phyloP scores from a whole-genome alignment of 2,113 vertebrate genomes.

The Xyrauchen texanus region DNA sequence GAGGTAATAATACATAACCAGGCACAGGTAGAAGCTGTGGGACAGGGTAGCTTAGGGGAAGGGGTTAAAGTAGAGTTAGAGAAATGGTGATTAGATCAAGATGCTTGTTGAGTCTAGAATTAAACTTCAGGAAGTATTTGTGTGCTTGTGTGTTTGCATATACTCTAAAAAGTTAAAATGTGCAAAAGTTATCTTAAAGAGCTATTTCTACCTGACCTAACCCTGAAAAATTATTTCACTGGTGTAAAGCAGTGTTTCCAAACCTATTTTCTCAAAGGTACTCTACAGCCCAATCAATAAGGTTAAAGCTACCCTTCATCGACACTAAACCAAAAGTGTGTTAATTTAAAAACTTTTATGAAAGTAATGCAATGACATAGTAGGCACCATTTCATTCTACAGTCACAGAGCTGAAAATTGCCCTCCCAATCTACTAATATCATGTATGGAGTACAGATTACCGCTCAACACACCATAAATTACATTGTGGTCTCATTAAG shows the following conservation, averaged over 20 bases:
- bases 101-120: neutral
- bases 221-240: no score
- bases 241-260: neutral
- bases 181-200: no score
- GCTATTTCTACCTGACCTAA: no score
- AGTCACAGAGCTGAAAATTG: neutral
- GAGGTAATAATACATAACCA: neutral
- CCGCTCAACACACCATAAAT: slow-evolving; percentile 42
- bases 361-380: no score
- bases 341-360: neutral
- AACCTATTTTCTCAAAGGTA: neutral
- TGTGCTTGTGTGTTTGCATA: neutral
- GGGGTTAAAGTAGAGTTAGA: neutral
- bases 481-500: slow-evolving; percentile 59
- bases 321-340: neutral
- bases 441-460: slow-evolving; percentile 36
- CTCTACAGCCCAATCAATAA: neutral
- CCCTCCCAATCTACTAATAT: slow-evolving; percentile 44
- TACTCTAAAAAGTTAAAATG: no score
- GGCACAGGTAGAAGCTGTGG: neutral
- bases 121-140: neutral
- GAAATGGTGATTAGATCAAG: neutral
- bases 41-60: neutral
- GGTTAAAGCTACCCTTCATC: neutral
- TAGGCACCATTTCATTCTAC: no score